These are phyloP conservation scores for Carassius auratus DNA, from an alignment of 2,113 vertebrate genomes.

Conservation along the genomic window DNA sequence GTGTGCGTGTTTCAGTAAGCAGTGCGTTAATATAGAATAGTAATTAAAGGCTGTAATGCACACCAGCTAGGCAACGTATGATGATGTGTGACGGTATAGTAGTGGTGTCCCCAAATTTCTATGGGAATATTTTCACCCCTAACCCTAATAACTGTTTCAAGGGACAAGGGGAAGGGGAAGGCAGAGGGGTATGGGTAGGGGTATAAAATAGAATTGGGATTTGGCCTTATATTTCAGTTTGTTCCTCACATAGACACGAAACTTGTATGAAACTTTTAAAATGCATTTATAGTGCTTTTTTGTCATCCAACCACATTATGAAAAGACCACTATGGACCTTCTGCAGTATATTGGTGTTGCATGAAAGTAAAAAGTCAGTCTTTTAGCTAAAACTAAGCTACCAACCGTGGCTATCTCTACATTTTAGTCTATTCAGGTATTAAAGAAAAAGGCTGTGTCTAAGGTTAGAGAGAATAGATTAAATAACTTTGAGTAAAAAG, in stretches of 20 bases:
- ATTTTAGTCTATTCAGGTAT: not conserved
- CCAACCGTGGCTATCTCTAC: constrained; percentile 19
- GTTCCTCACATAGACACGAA: not conserved
- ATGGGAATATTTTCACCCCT: too few relatives aligned
- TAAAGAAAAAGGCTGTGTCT: not conserved
- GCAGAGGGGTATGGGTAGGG: too few relatives aligned
- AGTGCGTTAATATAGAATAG: too few relatives aligned
- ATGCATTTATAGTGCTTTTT: not conserved
- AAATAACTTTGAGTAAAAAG: constrained; percentile 70
- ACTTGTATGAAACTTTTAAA: not conserved
- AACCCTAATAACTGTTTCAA: too few relatives aligned
- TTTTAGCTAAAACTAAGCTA: constrained; percentile 6
- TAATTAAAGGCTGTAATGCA: too few relatives aligned
- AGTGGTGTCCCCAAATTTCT: too few relatives aligned
- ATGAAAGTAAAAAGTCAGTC: not conserved
- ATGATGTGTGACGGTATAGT: too few relatives aligned
- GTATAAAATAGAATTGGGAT: too few relatives aligned
- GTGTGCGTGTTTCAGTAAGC: too few relatives aligned
- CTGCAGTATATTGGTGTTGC: not conserved
- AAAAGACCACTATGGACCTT: not conserved
- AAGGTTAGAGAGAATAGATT: constrained; percentile 62
- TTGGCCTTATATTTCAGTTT: not conserved
- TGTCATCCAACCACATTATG: not conserved
- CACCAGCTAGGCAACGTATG: too few relatives aligned
- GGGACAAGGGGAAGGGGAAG: too few relatives aligned